Conservation (phyloP, 2,888 invertebrate species). For the Lottia scabra region DNA sequence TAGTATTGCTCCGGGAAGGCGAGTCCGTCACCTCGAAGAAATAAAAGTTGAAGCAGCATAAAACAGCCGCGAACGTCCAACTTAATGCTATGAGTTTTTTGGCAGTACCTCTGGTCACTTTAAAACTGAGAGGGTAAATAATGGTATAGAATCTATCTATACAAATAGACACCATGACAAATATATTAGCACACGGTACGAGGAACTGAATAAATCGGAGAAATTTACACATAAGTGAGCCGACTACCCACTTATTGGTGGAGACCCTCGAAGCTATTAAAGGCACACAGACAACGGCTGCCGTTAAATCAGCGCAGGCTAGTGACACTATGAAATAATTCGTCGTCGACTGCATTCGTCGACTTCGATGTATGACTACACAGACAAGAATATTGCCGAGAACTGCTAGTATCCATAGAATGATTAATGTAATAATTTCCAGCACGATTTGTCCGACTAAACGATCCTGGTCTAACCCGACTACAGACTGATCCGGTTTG, state of each 20-base stretch:
- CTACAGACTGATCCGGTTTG: background rate
- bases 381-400: conserved; percentile 61
- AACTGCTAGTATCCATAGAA: conserved; percentile 46
- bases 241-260: conserved; percentile 47
- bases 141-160: conserved; percentile 67
- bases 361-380: conserved; percentile 62
- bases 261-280: conserved; percentile 46
- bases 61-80: conserved; percentile 42
- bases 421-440: conserved; percentile 26
- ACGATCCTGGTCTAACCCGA: background rate
- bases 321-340: conserved; percentile 65
- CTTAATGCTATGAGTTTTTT: conserved; percentile 56
- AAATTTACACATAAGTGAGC: conserved; percentile 53
- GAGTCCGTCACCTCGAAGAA: conserved; percentile 41
- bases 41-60: conserved; percentile 51
- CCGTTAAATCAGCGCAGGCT: conserved; percentile 52
- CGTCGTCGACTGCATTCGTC: conserved; percentile 68
- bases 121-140: conserved; percentile 66
- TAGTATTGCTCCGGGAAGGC: conserved; percentile 8
- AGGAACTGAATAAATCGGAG: conserved; percentile 51
- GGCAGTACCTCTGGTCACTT: conserved; percentile 61
- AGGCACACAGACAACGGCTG: conserved; percentile 49
- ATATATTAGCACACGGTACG: conserved; percentile 44
- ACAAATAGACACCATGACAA: conserved; percentile 56
- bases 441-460: conserved; percentile 13